Conservation (phyloP, 2,797 vertebrate species). For the Propithecus deckenii region DNA sequence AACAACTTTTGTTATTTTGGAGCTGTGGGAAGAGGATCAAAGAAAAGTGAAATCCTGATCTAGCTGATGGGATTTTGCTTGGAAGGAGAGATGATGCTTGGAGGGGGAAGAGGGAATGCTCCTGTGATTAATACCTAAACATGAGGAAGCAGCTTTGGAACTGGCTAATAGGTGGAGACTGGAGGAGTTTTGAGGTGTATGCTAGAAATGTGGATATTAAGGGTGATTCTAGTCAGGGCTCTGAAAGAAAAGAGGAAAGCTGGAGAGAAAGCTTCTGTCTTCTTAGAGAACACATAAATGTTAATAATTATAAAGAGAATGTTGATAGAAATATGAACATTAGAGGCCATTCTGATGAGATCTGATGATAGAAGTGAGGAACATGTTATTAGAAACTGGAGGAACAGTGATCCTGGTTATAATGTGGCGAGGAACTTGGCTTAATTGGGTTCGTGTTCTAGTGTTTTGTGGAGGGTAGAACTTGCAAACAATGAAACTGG, state of each 20-base stretch:
- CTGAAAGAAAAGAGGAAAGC: background rate
- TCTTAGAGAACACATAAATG: background rate
- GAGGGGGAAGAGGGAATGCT: background rate
- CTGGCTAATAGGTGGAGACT: background rate
- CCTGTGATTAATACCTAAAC: background rate
- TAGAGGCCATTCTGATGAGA: background rate
- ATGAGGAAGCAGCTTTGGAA: background rate
- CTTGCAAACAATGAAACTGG: background rate
- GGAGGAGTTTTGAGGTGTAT: background rate
- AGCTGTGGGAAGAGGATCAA: background rate
- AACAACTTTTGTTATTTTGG: background rate
- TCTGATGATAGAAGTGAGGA: background rate
- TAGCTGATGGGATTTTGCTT: background rate
- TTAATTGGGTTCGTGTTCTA: background rate
- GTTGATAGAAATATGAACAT: background rate
- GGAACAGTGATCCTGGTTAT: background rate
- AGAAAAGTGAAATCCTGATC: background rate
- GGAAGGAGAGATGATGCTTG: background rate
- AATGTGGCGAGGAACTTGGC: background rate
- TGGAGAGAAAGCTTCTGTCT: background rate
- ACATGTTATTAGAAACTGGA: background rate
- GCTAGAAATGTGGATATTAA: background rate
- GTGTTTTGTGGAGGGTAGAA: background rate
- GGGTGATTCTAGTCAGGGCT: background rate
- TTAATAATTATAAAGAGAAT: background rate